Base-by-base conservation (phyloP, 2,797 vertebrate species). In the Austrolebias charrua region DNA sequence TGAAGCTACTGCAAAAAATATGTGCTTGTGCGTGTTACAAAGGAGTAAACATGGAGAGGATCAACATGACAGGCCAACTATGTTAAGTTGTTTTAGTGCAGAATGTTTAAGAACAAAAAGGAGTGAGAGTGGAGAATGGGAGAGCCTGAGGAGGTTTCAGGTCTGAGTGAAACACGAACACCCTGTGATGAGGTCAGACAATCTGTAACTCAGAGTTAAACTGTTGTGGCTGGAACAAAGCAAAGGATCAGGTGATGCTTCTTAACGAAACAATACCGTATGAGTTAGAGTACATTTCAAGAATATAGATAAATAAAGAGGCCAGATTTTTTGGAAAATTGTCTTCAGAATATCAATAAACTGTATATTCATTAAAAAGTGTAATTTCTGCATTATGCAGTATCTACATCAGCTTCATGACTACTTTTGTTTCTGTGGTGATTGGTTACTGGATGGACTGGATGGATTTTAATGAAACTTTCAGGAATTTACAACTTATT, bases 81-180 rank as follows among this genome's bases (percentile, higher is more conserved):
- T 75, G 47, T 58, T 54, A 63, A 45, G 70, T 62, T 76, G 19
- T 60, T 78, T 81, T 72, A 73, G 45, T 66, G 58, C 66, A 83
- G 63, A 59, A 57, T 64, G 75, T 78, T 75, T 38, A 47, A 61
- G 57, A 47, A 49, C 10, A 56, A 77, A 12, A 12, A 4, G 38
- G 38, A 12, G 64, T 7, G 71, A 40, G 58, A 50, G 62, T 68
- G 85, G 81, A 84, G 89, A 76, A 65, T 79, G 63, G 73, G 47
- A 70, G 24, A 74, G 73, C 80, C 75, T 58, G 4, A 46, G 79
- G 84, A 75, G 73, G 63, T 69, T 85, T 87, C 76, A 84, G 82
- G 75, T 79, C 8, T 33, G 61, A 79, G 65, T 60, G 60, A 43
- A 46, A 43, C 43, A 60, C 71, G 69, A 71, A 79, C 59, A 60